phyloP scores from a whole-genome alignment of 1,140 invertebrate genomes.

The Bombus difficillimus region DNA sequence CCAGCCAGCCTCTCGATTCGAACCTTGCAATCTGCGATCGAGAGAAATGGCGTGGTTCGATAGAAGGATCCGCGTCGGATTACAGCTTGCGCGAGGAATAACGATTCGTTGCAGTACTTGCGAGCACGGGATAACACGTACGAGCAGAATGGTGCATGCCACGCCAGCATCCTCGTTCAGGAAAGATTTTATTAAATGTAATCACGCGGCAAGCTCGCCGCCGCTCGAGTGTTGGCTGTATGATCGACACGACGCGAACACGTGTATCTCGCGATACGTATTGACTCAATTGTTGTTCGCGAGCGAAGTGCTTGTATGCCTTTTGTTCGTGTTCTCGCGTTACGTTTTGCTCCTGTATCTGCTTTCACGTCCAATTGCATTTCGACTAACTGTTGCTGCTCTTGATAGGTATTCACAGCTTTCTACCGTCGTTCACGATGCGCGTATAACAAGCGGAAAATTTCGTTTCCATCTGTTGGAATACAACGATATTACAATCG shows the following conservation, averaged over 20 bases:
- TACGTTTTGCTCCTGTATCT: no score
- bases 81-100: background rate
- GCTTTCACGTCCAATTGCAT: background rate
- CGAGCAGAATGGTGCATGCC: background rate
- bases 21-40: constrained; percentile 23
- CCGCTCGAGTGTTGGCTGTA: background rate
- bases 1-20: constrained; percentile 2
- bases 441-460: background rate
- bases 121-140: background rate
- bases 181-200: constrained; percentile 8
- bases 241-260: constrained; percentile 12
- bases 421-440: no score
- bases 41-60: constrained; percentile 2
- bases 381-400: background rate
- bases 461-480: no score
- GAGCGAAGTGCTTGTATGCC: background rate
- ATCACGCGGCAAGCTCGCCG: background rate
- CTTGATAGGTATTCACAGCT: background rate
- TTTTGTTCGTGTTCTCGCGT: constrained; percentile 3
- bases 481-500: no score
- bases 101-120: constrained; percentile 17
- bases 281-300: background rate
- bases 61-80: constrained; percentile 30
- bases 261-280: background rate
- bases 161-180: background rate